These are phyloP conservation scores for Emydocephalus ijimae DNA, from an alignment of 2,113 vertebrate genomes.

Conservation along the genomic window DNA sequence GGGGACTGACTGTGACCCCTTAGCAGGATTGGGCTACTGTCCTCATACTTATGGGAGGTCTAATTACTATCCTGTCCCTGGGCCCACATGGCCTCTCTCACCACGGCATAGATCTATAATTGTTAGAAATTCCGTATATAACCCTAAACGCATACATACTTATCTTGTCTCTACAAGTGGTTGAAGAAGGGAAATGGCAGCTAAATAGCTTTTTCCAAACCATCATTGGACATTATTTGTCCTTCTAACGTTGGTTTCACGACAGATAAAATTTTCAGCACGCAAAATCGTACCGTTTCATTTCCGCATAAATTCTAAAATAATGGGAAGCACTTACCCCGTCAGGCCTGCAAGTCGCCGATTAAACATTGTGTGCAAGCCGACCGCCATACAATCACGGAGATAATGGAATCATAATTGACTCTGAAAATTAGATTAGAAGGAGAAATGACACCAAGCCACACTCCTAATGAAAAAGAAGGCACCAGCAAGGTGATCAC, in stretches of 20 bases:
- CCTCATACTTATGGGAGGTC: no score
- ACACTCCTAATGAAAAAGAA: conserved; percentile 32
- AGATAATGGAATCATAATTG: conserved; percentile 54
- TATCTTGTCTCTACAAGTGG: not conserved
- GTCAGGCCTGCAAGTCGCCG: conserved; percentile 35
- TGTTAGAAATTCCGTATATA: no score
- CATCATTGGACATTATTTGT: conserved; percentile 39
- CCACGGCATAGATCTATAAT: no score
- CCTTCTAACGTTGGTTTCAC: conserved; percentile 35
- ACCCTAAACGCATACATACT: not conserved
- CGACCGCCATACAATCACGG: conserved; percentile 39
- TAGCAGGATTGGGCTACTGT: no score
- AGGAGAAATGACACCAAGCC: conserved; percentile 32
- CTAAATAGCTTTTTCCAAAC: conserved; percentile 19
- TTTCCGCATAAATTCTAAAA: conserved; percentile 52
- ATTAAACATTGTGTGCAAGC: conserved; percentile 34
- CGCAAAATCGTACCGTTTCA: conserved; percentile 35
- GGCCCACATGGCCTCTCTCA: no score
- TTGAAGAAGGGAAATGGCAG: not conserved
- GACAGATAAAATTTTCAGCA: conserved; percentile 33
- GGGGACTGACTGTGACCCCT: no score
- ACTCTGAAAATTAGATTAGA: conserved; percentile 56
- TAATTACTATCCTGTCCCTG: no score
- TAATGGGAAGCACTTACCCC: conserved; percentile 45
- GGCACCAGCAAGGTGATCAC: conserved; percentile 18